Base-by-base conservation (phyloP, 2,888 invertebrate species). In the Nymphalis urticae region DNA sequence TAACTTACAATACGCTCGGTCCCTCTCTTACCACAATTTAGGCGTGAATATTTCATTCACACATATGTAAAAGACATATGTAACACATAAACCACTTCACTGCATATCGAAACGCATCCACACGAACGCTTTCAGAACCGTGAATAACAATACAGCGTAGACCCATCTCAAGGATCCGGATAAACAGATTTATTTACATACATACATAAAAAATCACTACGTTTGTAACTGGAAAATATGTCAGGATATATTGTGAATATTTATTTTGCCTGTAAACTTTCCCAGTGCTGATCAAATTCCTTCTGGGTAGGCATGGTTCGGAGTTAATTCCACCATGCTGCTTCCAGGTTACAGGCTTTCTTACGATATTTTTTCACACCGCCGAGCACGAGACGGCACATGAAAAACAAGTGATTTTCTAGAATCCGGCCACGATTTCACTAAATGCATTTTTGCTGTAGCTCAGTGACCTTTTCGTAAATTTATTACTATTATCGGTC, bases 181-280 rank as follows among this genome's bases (percentile, higher is more conserved):
- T 70, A 84, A 86, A 86, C 85, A 75, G 79, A 87, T 70, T 62
- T 68, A 62, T 62, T 68, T 56, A 58, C 56, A 66, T 48, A 32
- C 32, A n/a, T 17, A 56, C 27, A 56, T 32, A 56, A 27, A 56
- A 24, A 42, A 42, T 42, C 42, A 51, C 19, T 21, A 17, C 32
- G 17, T 56, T 56, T 56, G 54, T 17, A 24, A 17, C 54, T 27
- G 27, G 51, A 21, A 51, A 51, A 21, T 21, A 21, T 8, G n/a
- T 50, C 36, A 0, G 0, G 10, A 36, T 36, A 42, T 13, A 13
- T 42, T 42, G 10, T 13, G 13, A 2, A 10, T 42, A 13, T 13
- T 42, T 13, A 42, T 13, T 42, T 13, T 13, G 13, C 13, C 42
- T 13, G 42, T 13, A 10, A 42, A 42, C 13, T 2, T 9, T 1